These are phyloP conservation scores for Cryptocephalus primarius DNA, from an alignment of 2,888 invertebrate genomes.

Conservation along the genomic window DNA sequence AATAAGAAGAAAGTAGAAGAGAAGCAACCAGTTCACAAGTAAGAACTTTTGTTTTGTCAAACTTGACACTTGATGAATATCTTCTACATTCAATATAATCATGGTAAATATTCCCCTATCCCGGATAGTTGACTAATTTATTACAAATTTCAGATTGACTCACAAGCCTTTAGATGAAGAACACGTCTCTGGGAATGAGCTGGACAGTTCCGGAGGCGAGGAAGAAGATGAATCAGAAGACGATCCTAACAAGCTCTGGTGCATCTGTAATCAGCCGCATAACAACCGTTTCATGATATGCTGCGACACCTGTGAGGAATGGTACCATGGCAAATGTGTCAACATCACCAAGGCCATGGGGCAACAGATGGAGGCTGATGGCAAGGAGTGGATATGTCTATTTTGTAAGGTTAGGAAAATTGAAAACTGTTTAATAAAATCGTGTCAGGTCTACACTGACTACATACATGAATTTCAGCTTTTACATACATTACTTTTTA, in stretches of 20 bases:
- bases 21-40: constrained; percentile 19
- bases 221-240: constrained; percentile 73
- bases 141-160: constrained; percentile 13
- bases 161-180: constrained; percentile 33
- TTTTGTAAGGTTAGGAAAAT: constrained; percentile 54
- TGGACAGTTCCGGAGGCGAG: constrained; percentile 40
- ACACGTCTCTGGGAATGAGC: constrained; percentile 34
- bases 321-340: constrained; percentile 98
- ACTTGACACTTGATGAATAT: no score
- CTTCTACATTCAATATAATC: no score
- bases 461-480: no score
- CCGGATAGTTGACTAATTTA: no score
- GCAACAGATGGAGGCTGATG: constrained; percentile 81
- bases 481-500: no score
- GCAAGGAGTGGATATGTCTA: constrained; percentile 82
- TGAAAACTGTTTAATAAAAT: no score
- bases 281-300: constrained; percentile 96
- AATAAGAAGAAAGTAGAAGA: constrained; percentile 34
- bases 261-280: constrained; percentile 89
- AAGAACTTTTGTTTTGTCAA: constrained; percentile 10
- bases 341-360: constrained; percentile 86
- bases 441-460: no score
- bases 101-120: no score
- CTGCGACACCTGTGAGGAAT: constrained; percentile 91
- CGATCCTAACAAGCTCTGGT: constrained; percentile 89